Evolutionary conservation across 2,797 vertebrate species (phyloP).

Genomic region (Notoglanidium macrostoma): DNA sequence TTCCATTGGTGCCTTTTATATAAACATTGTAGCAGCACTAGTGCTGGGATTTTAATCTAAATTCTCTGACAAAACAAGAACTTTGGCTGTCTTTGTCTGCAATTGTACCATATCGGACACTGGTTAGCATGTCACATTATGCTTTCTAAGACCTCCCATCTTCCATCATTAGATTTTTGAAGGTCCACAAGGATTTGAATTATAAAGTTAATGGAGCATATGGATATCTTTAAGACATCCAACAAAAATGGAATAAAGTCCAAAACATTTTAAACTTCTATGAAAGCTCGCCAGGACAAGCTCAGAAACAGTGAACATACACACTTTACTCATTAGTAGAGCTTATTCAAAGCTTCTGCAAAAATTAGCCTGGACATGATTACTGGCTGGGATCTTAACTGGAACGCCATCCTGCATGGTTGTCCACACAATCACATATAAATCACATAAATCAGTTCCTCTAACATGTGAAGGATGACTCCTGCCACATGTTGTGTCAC

Average conservation of each 20-base stretch:
- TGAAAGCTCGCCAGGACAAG: not conserved
- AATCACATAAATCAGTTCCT: slow-evolving; percentile 14
- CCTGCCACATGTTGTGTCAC: slow-evolving; percentile 20
- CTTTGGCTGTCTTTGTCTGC: not conserved
- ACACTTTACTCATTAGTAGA: not conserved
- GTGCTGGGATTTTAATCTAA: not conserved
- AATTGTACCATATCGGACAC: not conserved
- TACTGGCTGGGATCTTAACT: not conserved
- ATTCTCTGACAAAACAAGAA: not conserved
- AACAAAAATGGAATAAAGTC: slow-evolving; percentile 12
- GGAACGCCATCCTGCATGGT: not conserved
- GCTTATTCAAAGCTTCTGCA: slow-evolving; percentile 9
- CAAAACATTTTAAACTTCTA: not conserved
- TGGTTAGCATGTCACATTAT: not conserved
- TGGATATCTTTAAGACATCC: not conserved
- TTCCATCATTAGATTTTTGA: not conserved
- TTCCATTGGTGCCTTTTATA: not conserved
- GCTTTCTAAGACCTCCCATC: not conserved
- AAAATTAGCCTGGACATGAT: not conserved
- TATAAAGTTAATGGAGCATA: not conserved
- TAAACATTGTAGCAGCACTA: not conserved
- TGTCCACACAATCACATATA: not conserved
- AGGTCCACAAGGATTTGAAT: not conserved
- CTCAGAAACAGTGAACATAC: not conserved
- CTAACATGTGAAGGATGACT: slow-evolving; percentile 5